Evolutionary conservation across 2,888 invertebrate species (phyloP), one percentile per base, ranked within the genome.

Genomic region (Scrobipalpa atriplicella): DNA sequence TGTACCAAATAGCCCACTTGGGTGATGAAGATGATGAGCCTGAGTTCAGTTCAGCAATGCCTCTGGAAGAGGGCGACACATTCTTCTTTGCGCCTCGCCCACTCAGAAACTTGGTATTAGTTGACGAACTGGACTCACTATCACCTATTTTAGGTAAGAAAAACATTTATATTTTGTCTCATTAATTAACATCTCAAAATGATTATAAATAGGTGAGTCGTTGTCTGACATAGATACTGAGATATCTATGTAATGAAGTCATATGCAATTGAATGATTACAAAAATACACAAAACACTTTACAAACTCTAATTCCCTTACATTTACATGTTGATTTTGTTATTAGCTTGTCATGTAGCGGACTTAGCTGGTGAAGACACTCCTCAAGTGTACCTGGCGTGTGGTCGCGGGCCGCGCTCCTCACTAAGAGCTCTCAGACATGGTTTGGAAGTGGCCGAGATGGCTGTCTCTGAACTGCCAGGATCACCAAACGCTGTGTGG

Each of bases 401-500:
- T 90, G 99, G 99, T 0, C 93, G 99, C 70, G 99, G 99, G 0
- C 97, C 99, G 0, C 94, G 99, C 58, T 99, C 99, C 0, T 96
- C 99, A 0, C 86, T 99, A 58, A 94, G 98, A 79, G 98, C 99
- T 0, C 90, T 99, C 10, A 94, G 99, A 29, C 99, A 99, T 87
- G 99, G 99, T 76, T 93, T 99, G 64, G 99, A 99, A 94, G 99
- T 99, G 0, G 98, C 99, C 0, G 99, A 99, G 92, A 99, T 99
- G 99, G 99, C 99, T 68, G 99, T 99, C 2, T 99, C 99, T 29
- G 99, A 99, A 89, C 93, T 99, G 74, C 99, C 99, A n/a, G 99
- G 99, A 82, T 99, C 98, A 82, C 99, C 99, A 1, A 99, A 99
- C 93, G 99, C 99, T 78, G 99, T 99, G 1, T 99, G 99, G 99